These are phyloP conservation scores for Dynastes hyllus DNA, from an alignment of 2,888 invertebrate genomes.

Conservation along the genomic window DNA sequence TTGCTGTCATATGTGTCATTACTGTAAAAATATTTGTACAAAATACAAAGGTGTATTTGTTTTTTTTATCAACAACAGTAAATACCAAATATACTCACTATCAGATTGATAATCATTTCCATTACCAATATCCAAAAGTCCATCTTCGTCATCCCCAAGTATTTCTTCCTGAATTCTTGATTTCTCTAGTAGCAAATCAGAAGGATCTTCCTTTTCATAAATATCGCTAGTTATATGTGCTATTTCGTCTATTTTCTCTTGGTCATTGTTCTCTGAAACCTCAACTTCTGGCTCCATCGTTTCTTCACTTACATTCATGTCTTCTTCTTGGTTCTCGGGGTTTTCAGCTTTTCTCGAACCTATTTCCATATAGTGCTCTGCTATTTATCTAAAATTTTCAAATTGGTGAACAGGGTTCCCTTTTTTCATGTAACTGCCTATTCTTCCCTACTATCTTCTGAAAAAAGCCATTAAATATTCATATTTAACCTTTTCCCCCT, in stretches of 20 bases:
- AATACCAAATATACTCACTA: slow-evolving; percentile 31
- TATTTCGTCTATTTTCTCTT: slow-evolving; percentile 50
- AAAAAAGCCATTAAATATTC: too few relatives aligned
- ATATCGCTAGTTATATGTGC: slow-evolving; percentile 51
- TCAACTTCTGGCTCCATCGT: slow-evolving; percentile 33
- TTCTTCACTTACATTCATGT: slow-evolving; percentile 7
- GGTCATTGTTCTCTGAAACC: slow-evolving; percentile 54
- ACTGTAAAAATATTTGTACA: too few relatives aligned
- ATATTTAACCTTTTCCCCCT: too few relatives aligned
- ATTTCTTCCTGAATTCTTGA: slow-evolving; percentile 53
- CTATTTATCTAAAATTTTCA: slow-evolving; percentile 70
- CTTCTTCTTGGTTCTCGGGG: too few relatives aligned
- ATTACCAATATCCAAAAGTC: slow-evolving; percentile 30
- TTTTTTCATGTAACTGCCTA: too few relatives aligned
- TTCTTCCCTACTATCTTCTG: too few relatives aligned
- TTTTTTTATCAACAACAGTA: too few relatives aligned
- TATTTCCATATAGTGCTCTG: slow-evolving; percentile 68
- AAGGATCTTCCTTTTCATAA: slow-evolving; percentile 54
- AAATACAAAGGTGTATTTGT: too few relatives aligned
- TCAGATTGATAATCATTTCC: slow-evolving; percentile 46
- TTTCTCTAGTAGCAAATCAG: slow-evolving; percentile 54
- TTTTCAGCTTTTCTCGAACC: slow-evolving; percentile 58
- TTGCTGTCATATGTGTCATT: too few relatives aligned
- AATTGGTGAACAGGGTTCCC: too few relatives aligned
- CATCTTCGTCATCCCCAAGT: slow-evolving; percentile 44